Conservation (phyloP, 2,888 invertebrate species). For the Xylophagus ater region DNA sequence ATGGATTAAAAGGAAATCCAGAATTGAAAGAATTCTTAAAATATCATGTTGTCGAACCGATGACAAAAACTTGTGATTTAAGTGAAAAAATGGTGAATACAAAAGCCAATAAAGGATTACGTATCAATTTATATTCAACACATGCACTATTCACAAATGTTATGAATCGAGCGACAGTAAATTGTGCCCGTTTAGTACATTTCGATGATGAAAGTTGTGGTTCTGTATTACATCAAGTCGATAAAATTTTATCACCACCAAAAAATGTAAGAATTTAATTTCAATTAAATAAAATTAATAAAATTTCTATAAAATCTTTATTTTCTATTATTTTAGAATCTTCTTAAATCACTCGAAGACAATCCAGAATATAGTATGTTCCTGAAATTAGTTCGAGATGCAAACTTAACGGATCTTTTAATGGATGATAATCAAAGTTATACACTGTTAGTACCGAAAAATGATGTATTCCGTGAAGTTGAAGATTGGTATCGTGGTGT, state of each 20-base stretch:
- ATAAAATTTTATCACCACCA: constrained; percentile 43
- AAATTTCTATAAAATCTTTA: not conserved
- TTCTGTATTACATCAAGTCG: constrained; percentile 54
- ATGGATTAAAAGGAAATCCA: constrained; percentile 30
- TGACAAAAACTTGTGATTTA: constrained; percentile 45
- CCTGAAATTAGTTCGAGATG: constrained; percentile 29
- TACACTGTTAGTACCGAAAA: constrained; percentile 36
- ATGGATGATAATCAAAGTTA: constrained; percentile 28
- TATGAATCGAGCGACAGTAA: constrained; percentile 51
- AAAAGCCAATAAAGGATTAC: constrained; percentile 40
- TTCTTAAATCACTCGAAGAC: constrained; percentile 29
- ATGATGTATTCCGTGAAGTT: constrained; percentile 37
- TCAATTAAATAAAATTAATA: not conserved
- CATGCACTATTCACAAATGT: constrained; percentile 46
- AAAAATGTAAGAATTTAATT: constrained; percentile 24
- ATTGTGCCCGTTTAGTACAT: constrained; percentile 52
- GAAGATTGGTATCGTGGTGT: constrained; percentile 26
- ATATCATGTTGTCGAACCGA: constrained; percentile 50
- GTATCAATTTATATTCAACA: constrained; percentile 50
- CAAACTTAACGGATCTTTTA: constrained; percentile 33
- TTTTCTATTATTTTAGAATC: constrained; percentile 22
- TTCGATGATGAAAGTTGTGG: constrained; percentile 56
- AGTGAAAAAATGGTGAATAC: constrained; percentile 45
- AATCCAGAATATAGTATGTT: constrained; percentile 38
- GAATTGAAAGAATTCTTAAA: constrained; percentile 48